Evolutionary conservation across 2,888 invertebrate genomes (phyloP), one percentile per base, ranked within the genome.

Genomic region (Nineta flava): DNA sequence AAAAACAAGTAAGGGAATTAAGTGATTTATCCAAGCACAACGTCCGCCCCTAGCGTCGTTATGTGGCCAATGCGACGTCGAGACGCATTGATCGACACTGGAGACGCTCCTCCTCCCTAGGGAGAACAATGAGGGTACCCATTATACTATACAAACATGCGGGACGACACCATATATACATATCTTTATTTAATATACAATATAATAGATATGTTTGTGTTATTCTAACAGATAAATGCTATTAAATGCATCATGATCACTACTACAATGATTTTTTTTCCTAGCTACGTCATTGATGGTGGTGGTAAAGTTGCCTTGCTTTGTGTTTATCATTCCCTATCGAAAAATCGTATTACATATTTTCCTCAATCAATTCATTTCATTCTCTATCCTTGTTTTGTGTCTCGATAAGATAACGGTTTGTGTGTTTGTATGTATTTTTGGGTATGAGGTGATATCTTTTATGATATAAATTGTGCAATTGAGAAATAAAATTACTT

Each of bases 41-140:
- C 15, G 47, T 19, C 35, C 51, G 2, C 51, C 55, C 31, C 51
- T 26, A 34, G 35, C 50, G 35, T 35, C 45, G 40, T 17, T 38
- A 43, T 47, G 46, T 48, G 38, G 47, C 54, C 54, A 54, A 54
- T 54, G 16, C 44, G 49, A 12, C 51, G 51, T 51, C 51, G 52
- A 26, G 51, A 51, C 51, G 51, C 54, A 54, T 54, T 51, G 54
- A 54, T 54, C 51, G 52, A 41, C 46, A 21, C 49, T 45, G 48
- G 48, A 46, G 48, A 46, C 51, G 47, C 48, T 47, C 48, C 47
- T 26, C 42, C 51, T 48, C 47, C 41, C 50, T 38, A 47, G 47
- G 47, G 47, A 47, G 35, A 16, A 10, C 42, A 16, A 19, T 17
- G 16, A 16, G 26, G 26, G 26, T 26, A 26, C 26, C 2, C 26